phyloP scores from a whole-genome alignment of 1,140 invertebrate species.

The Aricia agestis region DNA sequence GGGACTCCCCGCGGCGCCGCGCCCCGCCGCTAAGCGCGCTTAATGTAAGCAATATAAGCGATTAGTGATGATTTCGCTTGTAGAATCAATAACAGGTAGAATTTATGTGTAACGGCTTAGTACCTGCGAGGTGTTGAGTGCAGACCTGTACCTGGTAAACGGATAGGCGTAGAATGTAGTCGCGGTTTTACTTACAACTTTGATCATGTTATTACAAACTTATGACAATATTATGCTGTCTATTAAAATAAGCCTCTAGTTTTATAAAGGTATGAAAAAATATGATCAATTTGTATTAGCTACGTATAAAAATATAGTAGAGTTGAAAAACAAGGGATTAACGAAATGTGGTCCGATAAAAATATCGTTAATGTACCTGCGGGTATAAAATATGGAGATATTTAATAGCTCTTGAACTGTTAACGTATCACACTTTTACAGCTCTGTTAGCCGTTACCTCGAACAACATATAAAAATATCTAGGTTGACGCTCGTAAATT shows the following conservation, averaged over 20 bases:
- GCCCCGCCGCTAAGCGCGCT: constrained; percentile 25
- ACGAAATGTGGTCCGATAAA: neutral
- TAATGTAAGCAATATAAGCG: neutral
- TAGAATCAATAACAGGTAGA: constrained; percentile 6
- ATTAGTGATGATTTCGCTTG: constrained; percentile 9
- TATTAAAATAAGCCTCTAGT: too few species aligned
- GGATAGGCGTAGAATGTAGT: neutral
- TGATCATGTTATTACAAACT: too few species aligned
- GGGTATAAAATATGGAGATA: neutral
- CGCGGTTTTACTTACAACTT: too few species aligned
- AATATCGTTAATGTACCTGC: neutral
- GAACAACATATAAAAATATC: constrained; percentile 11
- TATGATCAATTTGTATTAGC: too few species aligned
- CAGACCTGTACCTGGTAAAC: neutral
- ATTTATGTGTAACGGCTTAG: neutral
- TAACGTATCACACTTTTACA: neutral
- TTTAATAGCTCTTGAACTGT: constrained; percentile 7
- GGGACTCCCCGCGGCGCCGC: constrained; percentile 44
- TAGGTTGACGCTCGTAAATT: constrained; percentile 7
- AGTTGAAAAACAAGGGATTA: neutral
- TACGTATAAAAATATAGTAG: too few species aligned
- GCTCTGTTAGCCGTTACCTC: constrained; percentile 1
- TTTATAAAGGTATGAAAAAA: too few species aligned
- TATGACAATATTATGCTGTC: too few species aligned
- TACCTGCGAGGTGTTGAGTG: neutral